phyloP scores from a whole-genome alignment of 2,888 invertebrate species.

The Diploptera punctata region DNA sequence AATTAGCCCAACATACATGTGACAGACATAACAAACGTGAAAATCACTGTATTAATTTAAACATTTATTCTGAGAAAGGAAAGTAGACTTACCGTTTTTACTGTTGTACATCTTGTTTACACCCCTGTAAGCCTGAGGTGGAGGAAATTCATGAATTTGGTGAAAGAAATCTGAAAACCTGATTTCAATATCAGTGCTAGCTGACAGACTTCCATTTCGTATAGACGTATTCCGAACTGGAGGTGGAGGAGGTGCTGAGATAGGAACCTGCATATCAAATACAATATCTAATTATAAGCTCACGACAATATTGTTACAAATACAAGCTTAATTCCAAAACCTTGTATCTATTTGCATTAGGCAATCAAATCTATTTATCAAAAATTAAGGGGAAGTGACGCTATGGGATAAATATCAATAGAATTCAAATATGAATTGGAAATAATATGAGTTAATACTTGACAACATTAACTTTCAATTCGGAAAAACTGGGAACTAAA shows the following conservation, averaged over 20 bases:
- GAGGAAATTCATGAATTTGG: slow-evolving; percentile 67
- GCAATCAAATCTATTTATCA: too few relatives aligned
- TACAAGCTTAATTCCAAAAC: too few relatives aligned
- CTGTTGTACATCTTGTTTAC: slow-evolving; percentile 73
- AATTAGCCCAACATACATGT: not conserved
- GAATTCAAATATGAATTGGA: too few relatives aligned
- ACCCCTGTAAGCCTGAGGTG: slow-evolving; percentile 71
- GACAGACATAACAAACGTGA: not conserved
- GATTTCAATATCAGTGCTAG: slow-evolving; percentile 67
- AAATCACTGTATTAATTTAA: not conserved
- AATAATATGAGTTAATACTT: too few relatives aligned
- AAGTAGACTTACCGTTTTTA: slow-evolving; percentile 64
- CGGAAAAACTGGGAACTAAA: too few relatives aligned
- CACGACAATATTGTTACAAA: too few relatives aligned
- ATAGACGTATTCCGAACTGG: slow-evolving; percentile 70
- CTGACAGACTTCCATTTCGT: slow-evolving; percentile 54
- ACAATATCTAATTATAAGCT: not conserved
- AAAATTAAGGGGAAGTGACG: too few relatives aligned
- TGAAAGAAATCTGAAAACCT: slow-evolving; percentile 72
- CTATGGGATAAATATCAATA: too few relatives aligned
- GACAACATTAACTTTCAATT: too few relatives aligned
- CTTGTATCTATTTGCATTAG: too few relatives aligned
- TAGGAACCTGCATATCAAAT: slow-evolving; percentile 45
- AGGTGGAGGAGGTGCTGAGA: slow-evolving; percentile 60
- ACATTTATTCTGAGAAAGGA: too few relatives aligned